Conservation (phyloP, 1,140 invertebrate species). For the Listronotus oregonensis region DNA sequence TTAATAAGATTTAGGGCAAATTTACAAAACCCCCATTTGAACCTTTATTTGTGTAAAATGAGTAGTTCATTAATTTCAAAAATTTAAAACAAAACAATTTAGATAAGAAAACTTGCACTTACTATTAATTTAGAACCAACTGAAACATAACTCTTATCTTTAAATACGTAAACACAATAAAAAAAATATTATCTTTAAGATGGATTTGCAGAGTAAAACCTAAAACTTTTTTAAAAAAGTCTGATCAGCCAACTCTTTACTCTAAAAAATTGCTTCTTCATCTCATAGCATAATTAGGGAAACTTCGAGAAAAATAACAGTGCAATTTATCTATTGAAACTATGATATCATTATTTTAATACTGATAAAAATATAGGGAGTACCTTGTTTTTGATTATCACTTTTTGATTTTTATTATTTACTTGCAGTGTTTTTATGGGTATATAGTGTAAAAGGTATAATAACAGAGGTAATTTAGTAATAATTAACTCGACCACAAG, state of each 20-base stretch:
- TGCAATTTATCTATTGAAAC: slow-evolving; percentile 20
- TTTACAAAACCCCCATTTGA: too few relatives aligned
- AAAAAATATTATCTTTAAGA: slow-evolving; percentile 5
- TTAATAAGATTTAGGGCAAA: too few relatives aligned
- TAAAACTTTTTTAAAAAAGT: slow-evolving; percentile 76
- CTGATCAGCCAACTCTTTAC: slow-evolving; percentile 87
- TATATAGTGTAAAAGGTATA: neutral
- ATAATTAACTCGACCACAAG: slow-evolving; percentile 3
- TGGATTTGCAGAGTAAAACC: neutral
- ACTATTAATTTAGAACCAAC: neutral
- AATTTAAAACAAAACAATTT: neutral
- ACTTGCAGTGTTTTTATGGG: too few relatives aligned
- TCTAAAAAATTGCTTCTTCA: slow-evolving; percentile 88
- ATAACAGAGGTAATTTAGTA: neutral
- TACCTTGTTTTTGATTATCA: too few relatives aligned
- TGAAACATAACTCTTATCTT: neutral
- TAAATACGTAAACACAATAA: slow-evolving; percentile 8
- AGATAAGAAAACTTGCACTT: neutral
- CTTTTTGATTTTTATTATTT: too few relatives aligned
- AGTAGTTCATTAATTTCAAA: too few relatives aligned
- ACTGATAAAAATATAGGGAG: neutral
- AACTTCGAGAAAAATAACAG: slow-evolving; percentile 12
- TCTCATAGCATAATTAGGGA: slow-evolving; percentile 47
- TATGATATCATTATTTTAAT: slow-evolving; percentile 25
- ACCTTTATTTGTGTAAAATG: too few relatives aligned